Evolutionary conservation across 2,888 invertebrate genomes (phyloP).

Genomic region (Marronus borbonicus): DNA sequence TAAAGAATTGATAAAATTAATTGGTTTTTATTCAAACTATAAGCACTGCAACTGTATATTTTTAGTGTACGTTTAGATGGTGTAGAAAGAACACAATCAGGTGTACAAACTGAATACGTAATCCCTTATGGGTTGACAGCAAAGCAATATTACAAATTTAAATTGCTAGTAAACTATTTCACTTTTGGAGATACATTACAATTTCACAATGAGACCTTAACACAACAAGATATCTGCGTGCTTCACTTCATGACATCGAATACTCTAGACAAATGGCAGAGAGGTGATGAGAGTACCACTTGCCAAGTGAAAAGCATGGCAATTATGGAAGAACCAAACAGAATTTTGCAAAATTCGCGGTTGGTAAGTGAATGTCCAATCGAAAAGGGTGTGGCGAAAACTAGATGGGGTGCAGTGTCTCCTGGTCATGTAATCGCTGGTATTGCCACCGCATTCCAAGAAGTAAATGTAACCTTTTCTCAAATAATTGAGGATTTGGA

Average conservation of each 20-base stretch:
- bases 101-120: conserved; percentile 71
- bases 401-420: conserved; percentile 76
- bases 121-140: conserved; percentile 76
- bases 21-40: neutral
- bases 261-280: conserved; percentile 74
- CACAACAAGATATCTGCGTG: conserved; percentile 71
- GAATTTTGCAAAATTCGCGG: conserved; percentile 44
- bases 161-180: conserved; percentile 75
- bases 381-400: conserved; percentile 78
- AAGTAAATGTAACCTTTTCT: conserved; percentile 72
- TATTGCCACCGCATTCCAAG: conserved; percentile 76
- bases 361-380: conserved; percentile 73
- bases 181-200: conserved; percentile 70
- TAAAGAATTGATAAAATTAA: neutral
- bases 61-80: conserved; percentile 77
- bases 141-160: conserved; percentile 75
- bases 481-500: conserved; percentile 69
- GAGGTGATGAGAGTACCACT: conserved; percentile 74
- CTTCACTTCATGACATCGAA: conserved; percentile 76
- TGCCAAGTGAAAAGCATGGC: conserved; percentile 66
- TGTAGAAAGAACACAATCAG: conserved; percentile 72
- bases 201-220: conserved; percentile 66
- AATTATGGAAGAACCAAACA: conserved; percentile 54
- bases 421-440: conserved; percentile 76
- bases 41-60: neutral